Conservation (phyloP, 2,113 vertebrate genomes). For the Grus americana region DNA sequence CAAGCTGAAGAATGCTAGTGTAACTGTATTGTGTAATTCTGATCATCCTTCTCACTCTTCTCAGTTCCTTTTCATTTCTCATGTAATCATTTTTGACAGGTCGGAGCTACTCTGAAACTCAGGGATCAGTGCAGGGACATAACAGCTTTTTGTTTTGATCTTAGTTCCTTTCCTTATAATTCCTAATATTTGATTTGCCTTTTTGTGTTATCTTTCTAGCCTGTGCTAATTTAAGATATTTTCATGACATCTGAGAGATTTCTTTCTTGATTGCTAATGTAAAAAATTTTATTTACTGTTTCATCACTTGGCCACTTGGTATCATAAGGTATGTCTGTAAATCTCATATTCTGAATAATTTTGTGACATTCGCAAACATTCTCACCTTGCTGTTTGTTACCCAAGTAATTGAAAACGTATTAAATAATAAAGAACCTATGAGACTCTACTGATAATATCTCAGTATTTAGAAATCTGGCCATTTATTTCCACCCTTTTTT, state of each 20-base stretch:
- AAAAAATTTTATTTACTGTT: neutral
- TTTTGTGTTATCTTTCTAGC: neutral
- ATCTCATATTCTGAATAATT: neutral
- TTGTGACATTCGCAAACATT: neutral
- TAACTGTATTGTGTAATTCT: neutral
- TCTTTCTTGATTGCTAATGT: neutral
- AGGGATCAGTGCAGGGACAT: neutral
- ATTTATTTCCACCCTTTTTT: neutral
- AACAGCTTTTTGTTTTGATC: neutral
- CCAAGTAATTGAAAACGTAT: neutral
- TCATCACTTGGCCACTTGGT: neutral
- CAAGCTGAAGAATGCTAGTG: neutral
- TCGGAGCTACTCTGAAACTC: neutral
- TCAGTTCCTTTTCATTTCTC: neutral
- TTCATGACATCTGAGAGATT: neutral
- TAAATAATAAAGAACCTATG: neutral
- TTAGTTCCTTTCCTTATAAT: neutral
- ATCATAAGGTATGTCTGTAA: neutral
- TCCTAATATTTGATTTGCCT: neutral
- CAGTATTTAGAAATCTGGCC: neutral
- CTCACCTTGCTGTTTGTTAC: neutral
- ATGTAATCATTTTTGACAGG: neutral
- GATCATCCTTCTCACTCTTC: neutral
- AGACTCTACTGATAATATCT: neutral
- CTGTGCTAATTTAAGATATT: neutral